phyloP scores from a whole-genome alignment of 2,888 invertebrate genomes.

The Hemithea aestivaria region DNA sequence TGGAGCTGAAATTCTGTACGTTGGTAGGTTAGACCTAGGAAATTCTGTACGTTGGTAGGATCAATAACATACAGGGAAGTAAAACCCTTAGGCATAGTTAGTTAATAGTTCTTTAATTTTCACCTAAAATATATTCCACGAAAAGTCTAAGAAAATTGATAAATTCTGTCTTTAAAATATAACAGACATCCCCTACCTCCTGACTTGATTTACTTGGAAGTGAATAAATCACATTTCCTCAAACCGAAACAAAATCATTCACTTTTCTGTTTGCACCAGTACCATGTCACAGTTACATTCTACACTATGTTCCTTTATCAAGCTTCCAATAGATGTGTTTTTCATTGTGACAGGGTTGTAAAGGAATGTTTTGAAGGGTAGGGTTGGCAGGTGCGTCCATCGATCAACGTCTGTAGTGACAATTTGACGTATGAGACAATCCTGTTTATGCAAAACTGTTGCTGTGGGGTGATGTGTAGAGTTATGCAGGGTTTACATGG shows the following conservation, averaged over 20 bases:
- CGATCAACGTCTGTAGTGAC: constrained; percentile 70
- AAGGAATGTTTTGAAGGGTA: constrained; percentile 40
- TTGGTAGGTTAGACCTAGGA: too few species aligned
- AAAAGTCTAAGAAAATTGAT: too few species aligned
- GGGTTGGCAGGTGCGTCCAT: constrained; percentile 66
- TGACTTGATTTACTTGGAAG: constrained; percentile 22
- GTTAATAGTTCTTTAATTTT: too few species aligned
- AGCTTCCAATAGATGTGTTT: too few species aligned
- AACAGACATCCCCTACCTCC: constrained; percentile 6
- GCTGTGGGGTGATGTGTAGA: constrained; percentile 46
- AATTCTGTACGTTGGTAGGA: too few species aligned
- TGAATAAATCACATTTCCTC: constrained; percentile 50
- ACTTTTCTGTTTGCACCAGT: not conserved
- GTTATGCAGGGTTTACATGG: constrained; percentile 43
- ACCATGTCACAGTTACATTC: constrained; percentile 7
- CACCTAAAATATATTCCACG: too few species aligned
- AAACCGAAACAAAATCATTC: constrained; percentile 22
- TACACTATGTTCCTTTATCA: not conserved
- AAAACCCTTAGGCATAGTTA: too few species aligned
- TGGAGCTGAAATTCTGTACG: too few species aligned
- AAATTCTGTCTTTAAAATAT: too few species aligned
- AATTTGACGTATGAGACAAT: constrained; percentile 77
- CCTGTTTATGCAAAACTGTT: constrained; percentile 63
- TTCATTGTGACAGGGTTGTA: constrained; percentile 9
- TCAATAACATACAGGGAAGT: too few species aligned